A percentile compares a stretch with the other conserved stretches of the same genome.
Conservation (phyloP, 1,140 invertebrate genomes). For the Drosophila kohkoa region DNA sequence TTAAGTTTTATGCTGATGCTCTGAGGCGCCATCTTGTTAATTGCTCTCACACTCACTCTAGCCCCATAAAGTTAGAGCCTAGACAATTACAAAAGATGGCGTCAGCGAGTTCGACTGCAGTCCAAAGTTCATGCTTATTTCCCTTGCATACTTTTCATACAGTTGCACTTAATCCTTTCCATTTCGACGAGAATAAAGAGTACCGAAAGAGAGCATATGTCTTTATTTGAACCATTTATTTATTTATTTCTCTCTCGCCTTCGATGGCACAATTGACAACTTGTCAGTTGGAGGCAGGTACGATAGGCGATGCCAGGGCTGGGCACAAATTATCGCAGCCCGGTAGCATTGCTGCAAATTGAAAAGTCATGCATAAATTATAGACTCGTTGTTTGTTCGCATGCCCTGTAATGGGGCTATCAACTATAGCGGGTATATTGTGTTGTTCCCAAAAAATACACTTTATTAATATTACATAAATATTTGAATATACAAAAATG, state of each 20-base stretch:
- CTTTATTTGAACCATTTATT: neutral
- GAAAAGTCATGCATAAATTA: conserved; percentile 29
- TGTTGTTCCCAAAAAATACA: no score
- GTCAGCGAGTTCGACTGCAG: conserved; percentile 3
- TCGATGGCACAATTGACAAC: conserved; percentile 9
- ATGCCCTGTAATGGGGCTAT: conserved; percentile 4
- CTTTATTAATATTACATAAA: no score
- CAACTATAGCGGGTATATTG: neutral
- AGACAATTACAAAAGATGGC: conserved; percentile 38
- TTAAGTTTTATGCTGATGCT: conserved; percentile 32
- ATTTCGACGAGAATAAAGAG: conserved; percentile 22
- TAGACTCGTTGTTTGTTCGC: conserved; percentile 2
- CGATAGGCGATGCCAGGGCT: neutral
- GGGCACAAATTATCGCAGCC: conserved; percentile 2
- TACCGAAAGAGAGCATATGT: neutral
- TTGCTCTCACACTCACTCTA: conserved; percentile 39
- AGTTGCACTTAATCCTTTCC: conserved; percentile 21
- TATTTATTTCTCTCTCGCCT: conserved; percentile 11
- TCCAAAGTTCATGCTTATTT: conserved; percentile 2
- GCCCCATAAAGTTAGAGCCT: conserved; percentile 3
- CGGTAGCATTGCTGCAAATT: conserved; percentile 8
- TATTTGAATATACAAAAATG: no score
- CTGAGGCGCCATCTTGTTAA: conserved; percentile 69
- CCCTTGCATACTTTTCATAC: conserved; percentile 36
- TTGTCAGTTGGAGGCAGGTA: neutral